phyloP scores from a whole-genome alignment of 1,140 invertebrate genomes.

The Ridgeia piscesae region DNA sequence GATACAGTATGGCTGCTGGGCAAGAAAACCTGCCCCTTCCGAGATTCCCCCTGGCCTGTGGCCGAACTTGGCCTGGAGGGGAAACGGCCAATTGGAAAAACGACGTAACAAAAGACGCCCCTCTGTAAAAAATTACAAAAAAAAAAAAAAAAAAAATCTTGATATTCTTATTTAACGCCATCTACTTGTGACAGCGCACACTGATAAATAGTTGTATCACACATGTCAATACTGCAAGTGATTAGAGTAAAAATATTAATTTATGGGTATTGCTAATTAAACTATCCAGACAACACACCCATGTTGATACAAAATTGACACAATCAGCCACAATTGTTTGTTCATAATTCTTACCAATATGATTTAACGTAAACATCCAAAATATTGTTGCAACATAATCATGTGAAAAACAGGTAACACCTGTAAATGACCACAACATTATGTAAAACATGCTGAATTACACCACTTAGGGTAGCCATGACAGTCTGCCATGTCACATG shows the following conservation, averaged over 20 bases:
- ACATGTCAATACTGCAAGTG: neutral
- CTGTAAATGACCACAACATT: neutral
- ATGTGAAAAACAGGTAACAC: too few species aligned
- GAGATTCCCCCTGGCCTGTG: neutral
- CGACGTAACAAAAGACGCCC: neutral
- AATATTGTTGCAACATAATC: too few species aligned
- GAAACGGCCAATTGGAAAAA: neutral
- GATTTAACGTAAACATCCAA: neutral
- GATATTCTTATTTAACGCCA: neutral
- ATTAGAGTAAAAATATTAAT: neutral
- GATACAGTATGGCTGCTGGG: neutral
- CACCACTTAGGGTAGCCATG: neutral
- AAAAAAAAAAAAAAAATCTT: neutral
- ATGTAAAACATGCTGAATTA: neutral
- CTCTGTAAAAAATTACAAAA: neutral
- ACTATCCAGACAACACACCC: neutral
- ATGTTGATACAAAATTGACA: neutral
- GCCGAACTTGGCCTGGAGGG: neutral
- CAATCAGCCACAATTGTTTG: neutral
- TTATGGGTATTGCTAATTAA: neutral
- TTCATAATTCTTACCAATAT: neutral
- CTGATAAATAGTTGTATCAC: neutral
- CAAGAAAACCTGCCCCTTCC: neutral
- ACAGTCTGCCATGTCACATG: neutral
- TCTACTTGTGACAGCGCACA: too few species aligned